Conservation (phyloP, 2,888 invertebrate genomes). For the Caenorhabditis zanzibari region DNA sequence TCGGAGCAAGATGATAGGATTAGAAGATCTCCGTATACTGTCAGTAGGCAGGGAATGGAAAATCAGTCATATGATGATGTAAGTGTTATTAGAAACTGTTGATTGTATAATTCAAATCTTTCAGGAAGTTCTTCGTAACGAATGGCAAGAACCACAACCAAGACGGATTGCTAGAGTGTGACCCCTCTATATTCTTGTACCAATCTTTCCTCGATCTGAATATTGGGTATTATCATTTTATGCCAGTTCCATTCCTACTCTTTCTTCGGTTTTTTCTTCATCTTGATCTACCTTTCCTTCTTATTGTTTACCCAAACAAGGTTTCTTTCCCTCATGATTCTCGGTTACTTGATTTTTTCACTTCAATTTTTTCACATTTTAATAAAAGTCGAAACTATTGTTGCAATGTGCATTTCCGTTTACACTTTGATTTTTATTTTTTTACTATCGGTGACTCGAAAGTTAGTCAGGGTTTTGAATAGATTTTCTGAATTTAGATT, state of each 20-base stretch:
- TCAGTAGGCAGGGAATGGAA: slow-evolving; percentile 54
- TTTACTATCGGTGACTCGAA: background rate
- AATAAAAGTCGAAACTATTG: slow-evolving; percentile 4
- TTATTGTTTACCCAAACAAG: slow-evolving; percentile 18
- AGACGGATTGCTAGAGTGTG: slow-evolving; percentile 65
- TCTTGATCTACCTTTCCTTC: slow-evolving; percentile 4
- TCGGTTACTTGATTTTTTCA: slow-evolving; percentile 25
- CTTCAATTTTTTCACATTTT: background rate
- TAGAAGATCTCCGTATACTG: slow-evolving; percentile 38
- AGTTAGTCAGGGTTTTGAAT: background rate
- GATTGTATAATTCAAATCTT: background rate
- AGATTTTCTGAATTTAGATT: background rate
- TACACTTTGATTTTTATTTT: background rate
- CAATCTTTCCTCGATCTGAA: slow-evolving; percentile 17
- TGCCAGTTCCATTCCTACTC: slow-evolving; percentile 18
- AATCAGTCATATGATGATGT: slow-evolving; percentile 63
- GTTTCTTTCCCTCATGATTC: slow-evolving; percentile 16
- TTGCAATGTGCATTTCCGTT: background rate
- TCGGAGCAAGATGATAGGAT: slow-evolving; percentile 20
- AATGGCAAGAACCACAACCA: slow-evolving; percentile 68
- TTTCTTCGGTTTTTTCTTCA: slow-evolving; percentile 17
- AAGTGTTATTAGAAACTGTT: background rate
- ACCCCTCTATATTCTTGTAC: background rate
- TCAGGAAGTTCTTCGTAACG: slow-evolving; percentile 64
- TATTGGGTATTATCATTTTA: slow-evolving; percentile 24